Evolutionary conservation across 1,140 invertebrate genomes (phyloP).

Genomic region (Aethina tumida): DNA sequence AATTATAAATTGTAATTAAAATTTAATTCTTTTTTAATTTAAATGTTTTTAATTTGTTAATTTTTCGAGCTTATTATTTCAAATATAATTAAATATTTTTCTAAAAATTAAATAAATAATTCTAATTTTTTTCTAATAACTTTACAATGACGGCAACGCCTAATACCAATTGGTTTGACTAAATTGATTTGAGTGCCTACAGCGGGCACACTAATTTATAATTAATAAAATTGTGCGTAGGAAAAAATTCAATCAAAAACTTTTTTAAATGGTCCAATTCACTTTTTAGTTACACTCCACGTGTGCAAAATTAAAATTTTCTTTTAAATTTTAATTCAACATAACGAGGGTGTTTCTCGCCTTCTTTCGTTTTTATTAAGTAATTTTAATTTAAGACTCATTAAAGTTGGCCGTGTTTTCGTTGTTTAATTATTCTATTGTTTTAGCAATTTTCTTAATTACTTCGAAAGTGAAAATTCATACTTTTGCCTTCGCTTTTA

Average conservation of each 20-base stretch:
- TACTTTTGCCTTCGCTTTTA: slow-evolving; percentile 8
- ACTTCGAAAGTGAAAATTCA: slow-evolving; percentile 10
- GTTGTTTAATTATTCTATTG: slow-evolving; percentile 16
- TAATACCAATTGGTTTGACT: too few relatives aligned
- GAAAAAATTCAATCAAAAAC: slow-evolving; percentile 3
- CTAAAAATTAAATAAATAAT: too few relatives aligned
- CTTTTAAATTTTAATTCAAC: slow-evolving; percentile 4
- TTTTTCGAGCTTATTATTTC: too few relatives aligned
- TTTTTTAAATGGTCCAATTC: slow-evolving; percentile 10
- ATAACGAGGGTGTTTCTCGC: slow-evolving; percentile 4
- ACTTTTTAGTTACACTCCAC: slow-evolving; percentile 13
- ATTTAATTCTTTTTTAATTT: too few relatives aligned
- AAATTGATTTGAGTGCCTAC: too few relatives aligned
- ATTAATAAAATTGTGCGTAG: too few relatives aligned
- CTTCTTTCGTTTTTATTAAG: slow-evolving; percentile 14
- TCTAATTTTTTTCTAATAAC: too few relatives aligned
- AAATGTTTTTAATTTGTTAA: too few relatives aligned
- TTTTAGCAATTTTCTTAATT: slow-evolving; percentile 17
- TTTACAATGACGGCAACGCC: too few relatives aligned
- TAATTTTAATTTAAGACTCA: slow-evolving; percentile 17
- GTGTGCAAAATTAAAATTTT: slow-evolving; percentile 15
- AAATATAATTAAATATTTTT: too few relatives aligned
- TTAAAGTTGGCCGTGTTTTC: slow-evolving; percentile 15
- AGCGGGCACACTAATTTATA: too few relatives aligned
- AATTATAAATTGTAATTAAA: too few relatives aligned